phyloP scores from a whole-genome alignment of 1,140 invertebrate genomes.

The Pteromalus puparum region DNA sequence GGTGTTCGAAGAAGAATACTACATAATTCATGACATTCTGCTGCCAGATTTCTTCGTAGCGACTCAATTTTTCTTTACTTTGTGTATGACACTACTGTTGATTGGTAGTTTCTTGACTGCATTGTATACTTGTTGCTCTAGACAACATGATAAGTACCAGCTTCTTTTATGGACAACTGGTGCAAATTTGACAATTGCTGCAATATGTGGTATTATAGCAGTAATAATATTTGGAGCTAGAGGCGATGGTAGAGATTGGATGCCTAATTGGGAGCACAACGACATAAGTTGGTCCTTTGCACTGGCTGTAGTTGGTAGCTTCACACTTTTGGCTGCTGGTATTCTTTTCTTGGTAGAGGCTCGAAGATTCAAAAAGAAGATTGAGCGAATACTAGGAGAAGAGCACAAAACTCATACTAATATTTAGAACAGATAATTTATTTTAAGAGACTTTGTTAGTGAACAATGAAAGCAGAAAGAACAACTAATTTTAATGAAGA shows the following conservation, averaged over 20 bases:
- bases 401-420: conserved; percentile 67
- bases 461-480: background rate
- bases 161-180: conserved; percentile 84
- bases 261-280: conserved; percentile 97
- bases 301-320: conserved; percentile 86
- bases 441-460: background rate
- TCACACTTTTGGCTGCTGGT: conserved; percentile 84
- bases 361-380: conserved; percentile 82
- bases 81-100: conserved; percentile 87
- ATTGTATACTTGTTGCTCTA: conserved; percentile 85
- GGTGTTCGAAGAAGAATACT: conserved; percentile 95
- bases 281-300: conserved; percentile 97
- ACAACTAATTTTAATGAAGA: background rate
- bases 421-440: background rate
- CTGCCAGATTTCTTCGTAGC: conserved; percentile 93
- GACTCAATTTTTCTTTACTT: conserved; percentile 94
- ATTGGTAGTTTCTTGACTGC: conserved; percentile 83
- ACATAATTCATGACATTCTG: conserved; percentile 89
- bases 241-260: conserved; percentile 95
- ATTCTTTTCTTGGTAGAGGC: conserved; percentile 89
- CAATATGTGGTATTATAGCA: conserved; percentile 85
- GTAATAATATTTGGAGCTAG: conserved; percentile 89
- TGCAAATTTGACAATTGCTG: conserved; percentile 81
- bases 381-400: conserved; percentile 79
- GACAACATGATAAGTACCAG: conserved; percentile 86